phyloP scores from a whole-genome alignment of 2,888 invertebrate genomes.

The Beris chalybata region DNA sequence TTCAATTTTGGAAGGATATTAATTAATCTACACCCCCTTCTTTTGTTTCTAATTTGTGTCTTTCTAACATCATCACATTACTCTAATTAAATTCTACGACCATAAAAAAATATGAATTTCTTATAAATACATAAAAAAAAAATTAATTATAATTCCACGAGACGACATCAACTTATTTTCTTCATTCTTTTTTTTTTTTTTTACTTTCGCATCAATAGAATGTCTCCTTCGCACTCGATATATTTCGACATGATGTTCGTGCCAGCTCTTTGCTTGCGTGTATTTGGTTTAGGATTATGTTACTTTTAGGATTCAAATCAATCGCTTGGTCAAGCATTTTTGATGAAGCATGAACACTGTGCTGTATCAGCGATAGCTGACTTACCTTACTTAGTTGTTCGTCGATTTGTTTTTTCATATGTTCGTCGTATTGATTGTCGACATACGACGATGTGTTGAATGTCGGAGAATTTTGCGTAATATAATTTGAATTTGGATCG shows the following conservation, averaged over 20 bases:
- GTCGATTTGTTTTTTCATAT: conserved; percentile 42
- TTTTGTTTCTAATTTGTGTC: conserved; percentile 1
- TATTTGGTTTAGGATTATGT: conserved; percentile 38
- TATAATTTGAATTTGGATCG: conserved; percentile 40
- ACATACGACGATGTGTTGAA: conserved; percentile 37
- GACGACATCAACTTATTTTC: conserved; percentile 15
- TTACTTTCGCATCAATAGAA: conserved; percentile 32
- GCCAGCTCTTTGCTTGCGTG: conserved; percentile 40
- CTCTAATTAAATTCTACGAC: conserved; percentile 18
- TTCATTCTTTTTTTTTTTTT: conserved; percentile 22
- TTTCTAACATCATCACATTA: conserved; percentile 3
- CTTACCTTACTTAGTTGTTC: conserved; percentile 44
- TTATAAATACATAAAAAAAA: conserved; percentile 12
- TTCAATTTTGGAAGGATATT: conserved; percentile 18
- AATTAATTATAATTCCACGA: conserved; percentile 2
- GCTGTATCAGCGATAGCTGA: conserved; percentile 39
- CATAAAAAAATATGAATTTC: conserved; percentile 21
- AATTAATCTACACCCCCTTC: conserved; percentile 13
- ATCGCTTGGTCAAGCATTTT: conserved; percentile 38
- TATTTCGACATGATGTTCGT: conserved; percentile 39
- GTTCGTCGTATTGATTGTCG: conserved; percentile 41
- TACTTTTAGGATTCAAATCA: conserved; percentile 35
- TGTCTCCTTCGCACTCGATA: conserved; percentile 35
- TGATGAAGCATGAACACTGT: conserved; percentile 32
- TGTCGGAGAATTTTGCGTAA: conserved; percentile 38